Evolutionary conservation across 2,888 invertebrate species (phyloP).

Genomic region (Agrotis puta): DNA sequence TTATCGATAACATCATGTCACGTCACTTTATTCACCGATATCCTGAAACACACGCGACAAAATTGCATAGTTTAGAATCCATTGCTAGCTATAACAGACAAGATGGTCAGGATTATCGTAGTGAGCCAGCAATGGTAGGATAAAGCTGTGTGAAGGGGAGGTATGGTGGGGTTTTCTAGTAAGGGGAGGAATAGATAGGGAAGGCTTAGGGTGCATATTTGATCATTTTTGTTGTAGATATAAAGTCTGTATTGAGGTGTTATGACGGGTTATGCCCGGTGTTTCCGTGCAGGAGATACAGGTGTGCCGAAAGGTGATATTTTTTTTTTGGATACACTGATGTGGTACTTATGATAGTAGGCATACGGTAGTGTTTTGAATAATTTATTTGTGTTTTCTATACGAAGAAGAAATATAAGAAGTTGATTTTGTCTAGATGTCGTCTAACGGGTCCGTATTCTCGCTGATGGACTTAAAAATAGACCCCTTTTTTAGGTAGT

Average conservation of each 20-base stretch:
- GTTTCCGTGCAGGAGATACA: slow-evolving; percentile 59
- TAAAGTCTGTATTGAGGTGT: slow-evolving; percentile 67
- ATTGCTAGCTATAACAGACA: slow-evolving; percentile 53
- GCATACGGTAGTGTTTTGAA: neutral
- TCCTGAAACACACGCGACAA: neutral
- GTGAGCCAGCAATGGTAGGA: slow-evolving; percentile 24
- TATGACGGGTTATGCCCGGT: slow-evolving; percentile 50
- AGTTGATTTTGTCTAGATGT: too few relatives aligned
- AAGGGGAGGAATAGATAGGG: slow-evolving; percentile 75
- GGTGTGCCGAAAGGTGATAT: slow-evolving; percentile 13
- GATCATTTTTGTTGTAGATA: slow-evolving; percentile 77
- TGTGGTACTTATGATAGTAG: neutral
- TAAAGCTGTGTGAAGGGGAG: neutral
- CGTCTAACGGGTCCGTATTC: too few relatives aligned
- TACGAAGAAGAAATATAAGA: neutral
- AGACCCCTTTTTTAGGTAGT: too few relatives aligned
- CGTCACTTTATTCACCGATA: slow-evolving; percentile 70
- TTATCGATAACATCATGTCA: slow-evolving; percentile 85
- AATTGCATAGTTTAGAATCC: slow-evolving; percentile 37
- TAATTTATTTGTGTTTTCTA: slow-evolving; percentile 15
- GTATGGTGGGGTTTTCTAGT: slow-evolving; percentile 51
- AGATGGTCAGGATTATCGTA: neutral
- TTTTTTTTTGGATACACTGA: slow-evolving; percentile 21
- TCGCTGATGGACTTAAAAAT: too few relatives aligned
- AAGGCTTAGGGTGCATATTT: slow-evolving; percentile 87